Conservation (phyloP, 2,797 vertebrate species). For the Hapalemur alaotrensis region DNA sequence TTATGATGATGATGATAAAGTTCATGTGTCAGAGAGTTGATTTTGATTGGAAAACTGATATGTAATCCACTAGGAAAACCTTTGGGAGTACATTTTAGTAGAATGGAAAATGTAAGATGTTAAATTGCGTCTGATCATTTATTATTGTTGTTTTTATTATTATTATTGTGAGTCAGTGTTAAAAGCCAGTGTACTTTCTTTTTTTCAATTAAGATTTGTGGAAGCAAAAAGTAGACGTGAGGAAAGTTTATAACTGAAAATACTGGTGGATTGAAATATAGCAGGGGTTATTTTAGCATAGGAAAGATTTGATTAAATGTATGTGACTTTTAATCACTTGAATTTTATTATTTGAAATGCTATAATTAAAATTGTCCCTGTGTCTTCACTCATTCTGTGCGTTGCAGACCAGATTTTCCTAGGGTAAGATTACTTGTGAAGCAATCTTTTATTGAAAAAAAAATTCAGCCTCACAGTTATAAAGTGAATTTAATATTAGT, state of each 20-base stretch:
- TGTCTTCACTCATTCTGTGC: not conserved
- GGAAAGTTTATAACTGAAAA: not conserved
- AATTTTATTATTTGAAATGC: not conserved
- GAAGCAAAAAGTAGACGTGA: not conserved
- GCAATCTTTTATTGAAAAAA: not conserved
- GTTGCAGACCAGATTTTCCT: not conserved
- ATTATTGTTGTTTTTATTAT: not conserved
- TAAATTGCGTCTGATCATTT: not conserved
- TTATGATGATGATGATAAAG: not conserved
- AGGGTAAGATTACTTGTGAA: not conserved
- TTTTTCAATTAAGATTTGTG: not conserved
- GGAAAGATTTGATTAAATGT: not conserved
- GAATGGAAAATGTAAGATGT: not conserved
- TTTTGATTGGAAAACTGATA: not conserved
- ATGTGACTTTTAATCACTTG: not conserved
- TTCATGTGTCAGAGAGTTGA: fast-evolving
- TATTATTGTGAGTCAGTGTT: not conserved
- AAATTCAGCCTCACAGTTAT: not conserved
- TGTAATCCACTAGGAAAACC: not conserved
- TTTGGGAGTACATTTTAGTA: not conserved
- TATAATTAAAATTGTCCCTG: not conserved
- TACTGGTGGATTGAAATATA: not conserved
- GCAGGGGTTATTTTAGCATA: not conserved
- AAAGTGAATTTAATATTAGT: slow-evolving; percentile 37
- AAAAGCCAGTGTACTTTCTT: not conserved